Evolutionary conservation across 2,888 invertebrate species (phyloP).

Genomic region (Chrysina gloriosa): DNA sequence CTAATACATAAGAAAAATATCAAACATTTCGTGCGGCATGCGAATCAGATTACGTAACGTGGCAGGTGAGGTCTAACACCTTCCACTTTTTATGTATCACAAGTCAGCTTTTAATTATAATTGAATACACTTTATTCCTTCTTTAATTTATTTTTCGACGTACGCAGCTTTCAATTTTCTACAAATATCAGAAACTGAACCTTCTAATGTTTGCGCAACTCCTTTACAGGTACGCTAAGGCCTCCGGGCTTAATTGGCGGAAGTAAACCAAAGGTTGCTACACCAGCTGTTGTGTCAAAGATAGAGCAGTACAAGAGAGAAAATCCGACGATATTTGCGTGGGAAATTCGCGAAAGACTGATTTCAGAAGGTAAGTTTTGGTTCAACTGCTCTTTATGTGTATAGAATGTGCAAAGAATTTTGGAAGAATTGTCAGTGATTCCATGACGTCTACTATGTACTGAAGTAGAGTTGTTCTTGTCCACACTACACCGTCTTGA

Average conservation of each 20-base stretch:
- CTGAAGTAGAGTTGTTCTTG: too few species aligned
- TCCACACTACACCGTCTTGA: too few species aligned
- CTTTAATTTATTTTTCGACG: not conserved
- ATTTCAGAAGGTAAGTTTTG: constrained; percentile 92
- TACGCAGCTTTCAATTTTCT: not conserved
- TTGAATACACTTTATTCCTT: not conserved
- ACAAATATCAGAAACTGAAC: not conserved
- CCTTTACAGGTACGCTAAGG: constrained; percentile 82
- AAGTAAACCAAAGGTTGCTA: constrained; percentile 97
- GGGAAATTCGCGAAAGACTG: constrained; percentile 97
- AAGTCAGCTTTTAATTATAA: not conserved
- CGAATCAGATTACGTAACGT: constrained; percentile 7
- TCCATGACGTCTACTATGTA: too few species aligned
- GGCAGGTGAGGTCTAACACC: constrained; percentile 13
- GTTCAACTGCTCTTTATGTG: too few species aligned
- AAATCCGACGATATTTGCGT: constrained; percentile 98
- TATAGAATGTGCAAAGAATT: too few species aligned
- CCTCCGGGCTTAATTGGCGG: constrained; percentile 94
- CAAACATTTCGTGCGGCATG: constrained; percentile 3
- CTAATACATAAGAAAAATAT: constrained; percentile 20
- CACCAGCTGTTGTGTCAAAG: constrained; percentile 96
- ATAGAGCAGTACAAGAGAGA: constrained; percentile 98
- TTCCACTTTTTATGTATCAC: not conserved
- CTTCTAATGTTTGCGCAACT: constrained; percentile 27
- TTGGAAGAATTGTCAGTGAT: too few species aligned